Evolutionary conservation across 2,888 invertebrate genomes (phyloP).

Genomic region (Pollenia griseotomentosa): DNA sequence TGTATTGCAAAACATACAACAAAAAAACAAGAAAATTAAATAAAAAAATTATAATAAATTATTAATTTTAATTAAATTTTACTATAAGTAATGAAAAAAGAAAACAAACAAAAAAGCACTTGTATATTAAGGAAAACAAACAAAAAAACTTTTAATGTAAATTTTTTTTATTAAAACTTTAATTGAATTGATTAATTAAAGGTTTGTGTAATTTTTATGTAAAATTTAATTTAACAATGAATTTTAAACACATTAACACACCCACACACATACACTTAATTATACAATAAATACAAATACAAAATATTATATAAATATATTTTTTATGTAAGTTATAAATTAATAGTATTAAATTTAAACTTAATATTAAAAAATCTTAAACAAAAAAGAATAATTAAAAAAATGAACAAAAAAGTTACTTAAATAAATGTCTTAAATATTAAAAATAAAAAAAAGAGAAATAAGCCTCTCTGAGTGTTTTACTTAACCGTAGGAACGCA

Average conservation of each 20-base stretch:
- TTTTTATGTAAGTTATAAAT: slow-evolving; percentile 72
- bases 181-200: slow-evolving; percentile 42
- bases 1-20: slow-evolving; percentile 40
- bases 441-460: slow-evolving; percentile 23
- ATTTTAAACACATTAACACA: not conserved
- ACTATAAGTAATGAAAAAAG: slow-evolving; percentile 23
- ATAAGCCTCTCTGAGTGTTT: not conserved
- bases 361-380: slow-evolving; percentile 64
- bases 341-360: slow-evolving; percentile 70
- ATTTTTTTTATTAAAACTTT: slow-evolving; percentile 59
- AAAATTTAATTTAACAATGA: slow-evolving; percentile 19
- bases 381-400: slow-evolving; percentile 38
- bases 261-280: slow-evolving; percentile 8
- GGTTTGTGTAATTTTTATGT: slow-evolving; percentile 45
- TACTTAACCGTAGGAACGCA: not conserved
- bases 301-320: slow-evolving; percentile 55
- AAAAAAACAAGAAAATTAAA: slow-evolving; percentile 34
- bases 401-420: slow-evolving; percentile 74
- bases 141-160: slow-evolving; percentile 63
- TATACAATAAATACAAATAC: slow-evolving; percentile 35
- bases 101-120: slow-evolving; percentile 42
- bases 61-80: slow-evolving; percentile 33
- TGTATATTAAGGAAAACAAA: slow-evolving; percentile 60
- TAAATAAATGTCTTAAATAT: slow-evolving; percentile 76
- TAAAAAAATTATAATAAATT: slow-evolving; percentile 16